Conservation (phyloP, 1,140 invertebrate species). For the Drosophila lowei region DNA sequence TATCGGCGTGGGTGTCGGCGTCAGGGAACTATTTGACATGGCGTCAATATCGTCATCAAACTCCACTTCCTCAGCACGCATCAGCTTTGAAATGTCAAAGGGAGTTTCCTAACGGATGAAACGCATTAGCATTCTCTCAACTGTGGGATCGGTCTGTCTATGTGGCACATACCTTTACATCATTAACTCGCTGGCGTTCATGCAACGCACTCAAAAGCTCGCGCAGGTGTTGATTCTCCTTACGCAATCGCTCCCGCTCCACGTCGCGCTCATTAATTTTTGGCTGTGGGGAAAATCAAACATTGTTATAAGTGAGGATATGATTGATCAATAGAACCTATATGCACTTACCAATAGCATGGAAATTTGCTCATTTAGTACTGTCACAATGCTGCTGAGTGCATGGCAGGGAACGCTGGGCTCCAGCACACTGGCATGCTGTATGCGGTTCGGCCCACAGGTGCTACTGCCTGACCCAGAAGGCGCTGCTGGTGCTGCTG, state of each 20-base stretch:
- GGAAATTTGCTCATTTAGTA: constrained; percentile 85
- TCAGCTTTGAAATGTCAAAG: constrained; percentile 65
- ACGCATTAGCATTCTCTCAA: constrained; percentile 1
- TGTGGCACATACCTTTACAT: constrained; percentile 59
- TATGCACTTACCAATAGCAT: constrained; percentile 84
- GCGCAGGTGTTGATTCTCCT: constrained; percentile 88
- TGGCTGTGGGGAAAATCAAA: constrained; percentile 84
- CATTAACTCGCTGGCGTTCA: constrained; percentile 83
- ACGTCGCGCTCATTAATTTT: constrained; percentile 90
- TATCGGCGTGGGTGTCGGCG: constrained; percentile 68
- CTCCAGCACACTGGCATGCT: constrained; percentile 75
- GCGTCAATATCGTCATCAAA: constrained; percentile 75
- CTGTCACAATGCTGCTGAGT: constrained; percentile 84
- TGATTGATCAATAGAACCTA: neutral
- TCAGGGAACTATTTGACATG: constrained; percentile 69
- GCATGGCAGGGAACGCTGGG: constrained; percentile 85
- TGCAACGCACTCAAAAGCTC: constrained; percentile 89
- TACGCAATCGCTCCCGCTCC: constrained; percentile 88
- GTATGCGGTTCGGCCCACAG: constrained; percentile 78
- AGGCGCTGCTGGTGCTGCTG: constrained; percentile 7
- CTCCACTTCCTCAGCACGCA: constrained; percentile 74
- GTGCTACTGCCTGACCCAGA: constrained; percentile 28
- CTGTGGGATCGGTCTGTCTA: neutral
- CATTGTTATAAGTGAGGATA: neutral
- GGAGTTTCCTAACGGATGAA: constrained; percentile 62